Conservation (phyloP, 2,113 vertebrate species). For the Podarcis muralis region DNA sequence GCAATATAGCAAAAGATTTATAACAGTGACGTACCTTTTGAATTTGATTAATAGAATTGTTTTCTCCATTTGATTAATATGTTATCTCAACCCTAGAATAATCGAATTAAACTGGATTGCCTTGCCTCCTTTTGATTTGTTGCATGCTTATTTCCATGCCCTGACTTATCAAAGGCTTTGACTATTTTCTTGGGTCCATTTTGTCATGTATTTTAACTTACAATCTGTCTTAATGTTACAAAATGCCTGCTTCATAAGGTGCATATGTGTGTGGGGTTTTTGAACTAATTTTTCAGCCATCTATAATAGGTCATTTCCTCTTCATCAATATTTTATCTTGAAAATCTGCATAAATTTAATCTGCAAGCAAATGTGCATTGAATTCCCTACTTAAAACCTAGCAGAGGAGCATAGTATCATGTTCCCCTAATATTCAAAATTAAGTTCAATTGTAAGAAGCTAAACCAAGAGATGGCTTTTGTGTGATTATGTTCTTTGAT, state of each 20-base stretch:
- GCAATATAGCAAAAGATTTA: constrained; percentile 68
- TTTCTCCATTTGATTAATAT: constrained; percentile 72
- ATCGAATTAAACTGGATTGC: constrained; percentile 51
- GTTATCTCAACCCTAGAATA: constrained; percentile 55
- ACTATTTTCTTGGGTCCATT: neutral
- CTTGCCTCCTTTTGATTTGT: constrained; percentile 44
- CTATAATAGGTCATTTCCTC: neutral
- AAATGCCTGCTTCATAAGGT: neutral
- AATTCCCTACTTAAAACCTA: neutral
- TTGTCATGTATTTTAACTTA: neutral
- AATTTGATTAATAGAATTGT: constrained; percentile 72
- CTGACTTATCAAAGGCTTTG: neutral
- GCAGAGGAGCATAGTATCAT: neutral
- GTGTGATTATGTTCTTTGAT: constrained; percentile 6
- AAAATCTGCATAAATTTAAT: neutral
- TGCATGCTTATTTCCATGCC: neutral
- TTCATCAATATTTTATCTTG: neutral
- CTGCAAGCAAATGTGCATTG: neutral
- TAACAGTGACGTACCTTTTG: constrained; percentile 63
- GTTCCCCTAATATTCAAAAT: neutral
- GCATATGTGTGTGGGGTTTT: neutral
- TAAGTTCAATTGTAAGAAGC: neutral
- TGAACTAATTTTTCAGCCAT: neutral
- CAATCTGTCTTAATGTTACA: neutral
- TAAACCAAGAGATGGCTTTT: neutral